Conservation (phyloP, 2,113 vertebrate species). For the Rhizomys pruinosus region DNA sequence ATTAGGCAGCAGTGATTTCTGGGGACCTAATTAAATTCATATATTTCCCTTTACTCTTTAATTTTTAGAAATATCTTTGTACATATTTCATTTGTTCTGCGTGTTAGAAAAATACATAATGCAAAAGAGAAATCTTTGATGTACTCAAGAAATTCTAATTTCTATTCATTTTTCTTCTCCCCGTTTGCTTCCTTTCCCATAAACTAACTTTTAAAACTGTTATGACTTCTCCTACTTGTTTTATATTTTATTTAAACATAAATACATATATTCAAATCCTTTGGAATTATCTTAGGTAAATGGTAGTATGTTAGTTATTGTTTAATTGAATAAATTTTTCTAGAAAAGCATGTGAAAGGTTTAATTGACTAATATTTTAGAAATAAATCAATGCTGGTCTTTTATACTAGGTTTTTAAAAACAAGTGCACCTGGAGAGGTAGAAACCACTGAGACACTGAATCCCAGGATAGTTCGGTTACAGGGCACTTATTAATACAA, state of each 20-base stretch:
- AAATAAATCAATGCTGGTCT: slow-evolving; percentile 54
- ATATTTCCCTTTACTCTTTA: slow-evolving; percentile 1
- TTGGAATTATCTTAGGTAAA: background rate
- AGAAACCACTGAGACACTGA: slow-evolving; percentile 25
- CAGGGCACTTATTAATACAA: slow-evolving; percentile 41
- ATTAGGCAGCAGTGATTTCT: background rate
- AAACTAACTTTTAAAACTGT: background rate
- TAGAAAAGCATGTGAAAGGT: background rate
- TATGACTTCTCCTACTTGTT: background rate
- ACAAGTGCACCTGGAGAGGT: background rate
- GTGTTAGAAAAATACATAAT: background rate
- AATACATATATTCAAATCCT: background rate
- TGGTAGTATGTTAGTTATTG: background rate
- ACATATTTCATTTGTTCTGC: background rate
- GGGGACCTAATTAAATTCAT: background rate
- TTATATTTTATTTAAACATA: slow-evolving; percentile 24
- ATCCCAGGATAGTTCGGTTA: background rate
- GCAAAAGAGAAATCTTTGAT: background rate
- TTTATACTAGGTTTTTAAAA: background rate
- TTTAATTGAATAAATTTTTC: slow-evolving; percentile 13
- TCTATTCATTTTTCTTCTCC: background rate
- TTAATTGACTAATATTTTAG: background rate
- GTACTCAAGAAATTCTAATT: background rate
- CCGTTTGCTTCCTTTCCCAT: background rate
- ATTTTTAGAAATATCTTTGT: background rate